Base-by-base conservation (phyloP, 2,888 invertebrate genomes). In the Scaptomyza caliginosa region DNA sequence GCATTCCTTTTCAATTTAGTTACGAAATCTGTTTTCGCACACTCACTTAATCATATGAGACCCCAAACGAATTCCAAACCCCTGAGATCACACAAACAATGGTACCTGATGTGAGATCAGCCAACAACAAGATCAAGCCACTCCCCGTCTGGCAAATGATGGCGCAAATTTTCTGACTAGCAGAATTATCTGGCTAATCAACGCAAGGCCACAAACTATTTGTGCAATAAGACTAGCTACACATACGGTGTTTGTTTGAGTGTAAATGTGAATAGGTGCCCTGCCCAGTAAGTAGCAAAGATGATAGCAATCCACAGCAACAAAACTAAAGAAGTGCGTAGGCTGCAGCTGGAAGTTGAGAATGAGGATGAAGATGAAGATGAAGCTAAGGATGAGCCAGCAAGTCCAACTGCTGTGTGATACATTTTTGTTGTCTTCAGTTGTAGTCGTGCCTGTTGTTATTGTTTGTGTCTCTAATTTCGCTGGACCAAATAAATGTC, bases 401-500 rank as follows among this genome's bases (percentile, higher is more conserved):
- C 58, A 49, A 58, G 62, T 48, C 42, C 36, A 28, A 19, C 30
- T 45, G 21, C 39, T 28, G 52, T 5, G 40, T 50, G 36, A 52
- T 46, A 48, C 62, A 63, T 57, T 52, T 34, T 59, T 51, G 54
- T 19, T 49, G 56, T 48, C 51, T 43, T 26, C 36, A 46, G 8
- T 16, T 48, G 45, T 23, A 58, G 45, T 58, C 71, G 54, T 65
- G 60, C 67, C 42, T 34, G 8, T 32, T 32, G 7, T 32, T 32
- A 2, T 32, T 32, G 26, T 36, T 39, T 54, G 45, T 77, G 73
- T 74, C 72, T 85, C 88, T 87, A 80, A 87, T 86, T 87, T 87
- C 73, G 78, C 71, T 70, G 81, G 70, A 71, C 83, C 78, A 86
- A 87, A 86, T 89, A 88, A 89, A 89, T 86, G 89, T 89, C 89